These are phyloP conservation scores for Drosophila aff. DNA, from an alignment of 1,140 invertebrate genomes.

Conservation along the genomic window DNA sequence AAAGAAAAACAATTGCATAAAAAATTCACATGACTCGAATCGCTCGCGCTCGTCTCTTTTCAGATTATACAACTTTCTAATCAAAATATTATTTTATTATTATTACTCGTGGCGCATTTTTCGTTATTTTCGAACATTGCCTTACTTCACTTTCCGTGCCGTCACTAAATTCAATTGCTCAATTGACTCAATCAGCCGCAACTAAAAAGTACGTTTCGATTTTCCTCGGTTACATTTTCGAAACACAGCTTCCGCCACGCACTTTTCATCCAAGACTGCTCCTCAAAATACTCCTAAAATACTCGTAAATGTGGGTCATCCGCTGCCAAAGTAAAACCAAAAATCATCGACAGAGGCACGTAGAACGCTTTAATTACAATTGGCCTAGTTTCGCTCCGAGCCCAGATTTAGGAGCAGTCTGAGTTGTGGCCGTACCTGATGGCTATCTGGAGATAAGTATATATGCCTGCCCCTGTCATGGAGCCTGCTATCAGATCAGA, in stretches of 20 bases:
- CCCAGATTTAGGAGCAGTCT: conserved; percentile 34
- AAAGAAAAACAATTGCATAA: conserved; percentile 81
- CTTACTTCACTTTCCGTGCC: conserved; percentile 40
- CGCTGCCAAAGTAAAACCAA: conserved; percentile 24
- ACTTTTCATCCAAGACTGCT: conserved; percentile 30
- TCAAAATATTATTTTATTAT: conserved; percentile 78
- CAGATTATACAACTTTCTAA: conserved; percentile 82
- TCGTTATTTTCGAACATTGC: conserved; percentile 37
- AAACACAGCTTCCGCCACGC: conserved; percentile 31
- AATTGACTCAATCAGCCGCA: conserved; percentile 61
- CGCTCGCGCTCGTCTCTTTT: conserved; percentile 36
- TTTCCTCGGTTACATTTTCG: conserved; percentile 25
- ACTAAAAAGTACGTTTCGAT: conserved; percentile 29
- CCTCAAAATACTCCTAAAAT: conserved; percentile 5
- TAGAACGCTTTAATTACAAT: conserved; percentile 80
- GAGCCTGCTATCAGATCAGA: conserved; percentile 64
- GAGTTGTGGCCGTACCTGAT: conserved; percentile 29
- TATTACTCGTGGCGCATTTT: conserved; percentile 39
- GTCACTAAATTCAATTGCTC: conserved; percentile 66
- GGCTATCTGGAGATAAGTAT: conserved; percentile 34
- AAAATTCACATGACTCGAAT: conserved; percentile 76
- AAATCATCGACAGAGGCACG: conserved; percentile 58
- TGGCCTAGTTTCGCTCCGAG: conserved; percentile 63
- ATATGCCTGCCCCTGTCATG: conserved; percentile 37
- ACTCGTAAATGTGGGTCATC: conserved; percentile 47